Base-by-base conservation (phyloP, 2,797 vertebrate species). In the Falco berigora region DNA sequence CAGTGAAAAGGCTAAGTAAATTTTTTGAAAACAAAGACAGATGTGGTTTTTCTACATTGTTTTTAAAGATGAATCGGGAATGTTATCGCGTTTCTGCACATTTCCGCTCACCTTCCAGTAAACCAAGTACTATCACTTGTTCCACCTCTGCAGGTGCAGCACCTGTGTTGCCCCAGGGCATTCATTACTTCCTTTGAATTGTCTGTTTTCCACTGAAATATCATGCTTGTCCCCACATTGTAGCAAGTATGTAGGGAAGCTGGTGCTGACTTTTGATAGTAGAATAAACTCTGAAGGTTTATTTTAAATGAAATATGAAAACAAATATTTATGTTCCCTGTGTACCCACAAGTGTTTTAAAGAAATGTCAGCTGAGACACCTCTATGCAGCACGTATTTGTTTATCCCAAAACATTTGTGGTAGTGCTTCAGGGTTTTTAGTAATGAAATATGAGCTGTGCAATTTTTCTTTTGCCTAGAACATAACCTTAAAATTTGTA, bases 61-160 rank as follows among this genome's bases (percentile, higher is more conserved):
- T 92, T 76, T 32, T 78, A 50, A 68, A 74, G 50, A 2, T 8
- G 36, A 27, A 49, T 58, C 5, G 4, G 50, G 22, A 86, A 36
- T 16, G 28, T 55, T 4, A 38, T 64, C 19, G 2, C 25, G 89
- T 50, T 18, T 14, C 19, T 40, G 6, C 42, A 53, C 0, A 0
- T 49, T 91, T 95, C 53, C 89, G 40, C 23, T 81, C 19, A 44
- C 6, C 24, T 14, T 82, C 13, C 44, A 28, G 27, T 76, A 63
- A 74, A 49, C 72, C 14, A 82, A 67, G 11, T 52, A 12, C 24
- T 82, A 13, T 73, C 49, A 20, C 16, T 49, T 67, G 3, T 75
- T 74, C 81, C 32, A 12, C 34, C 22, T 89, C 22, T 90, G 80
- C 56, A n/a, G 23, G n/a, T 15, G 11, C 46, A 67, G 40, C 25